Base-by-base conservation (phyloP, 1,140 invertebrate genomes). In the roundworm (Caenorhabditis elegans) region DNA sequence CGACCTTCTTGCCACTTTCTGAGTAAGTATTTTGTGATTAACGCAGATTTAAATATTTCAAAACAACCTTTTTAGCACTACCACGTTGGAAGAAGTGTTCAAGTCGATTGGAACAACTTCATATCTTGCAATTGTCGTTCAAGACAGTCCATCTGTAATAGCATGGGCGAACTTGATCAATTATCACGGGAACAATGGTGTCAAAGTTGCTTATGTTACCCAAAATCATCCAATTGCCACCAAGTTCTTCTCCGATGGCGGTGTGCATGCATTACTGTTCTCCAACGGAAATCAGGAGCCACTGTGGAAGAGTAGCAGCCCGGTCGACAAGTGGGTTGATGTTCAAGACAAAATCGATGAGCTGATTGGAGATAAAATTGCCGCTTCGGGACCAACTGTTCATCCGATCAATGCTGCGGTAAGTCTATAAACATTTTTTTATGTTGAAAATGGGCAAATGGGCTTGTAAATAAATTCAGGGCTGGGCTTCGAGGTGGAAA, bases 81-180 rank as follows among this genome's bases (percentile, higher is more conserved):
- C 82, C n/a, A 60, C 82, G 2, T 26, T 85, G 0, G 34, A 85
- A 10, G 79, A 85, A 15, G 31, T 85, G 2, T 85, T 85, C 84
- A 85, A 55, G 8, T 46, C 84, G 1, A 28, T 60, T 10, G 83
- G 75, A 31, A 34, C 17, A 10, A 48, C 79, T 17, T 22, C 76
- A 49, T 84, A 49, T 22, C 47, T 85, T 31, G 83, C 51, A 24
- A 22, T 85, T 34, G 22, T 78, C 17, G 48, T 78, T n/a, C 76
- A 85, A 34, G 78, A 85, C 15, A 80, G 76, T 8, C 84, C 84
- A 15, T 79, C 83, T 13, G 43, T 60, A 10, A 81, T 82, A 2
- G 83, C 75, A 10, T 85, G 84, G 84, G 78, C 84, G 10, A 49
- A 51, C 26, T 19, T 53, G 8, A 78, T 78, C 77, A 78, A 78